These are phyloP conservation scores for Nyctalus aviator DNA, from an alignment of 2,797 vertebrate genomes.

Conservation along the genomic window DNA sequence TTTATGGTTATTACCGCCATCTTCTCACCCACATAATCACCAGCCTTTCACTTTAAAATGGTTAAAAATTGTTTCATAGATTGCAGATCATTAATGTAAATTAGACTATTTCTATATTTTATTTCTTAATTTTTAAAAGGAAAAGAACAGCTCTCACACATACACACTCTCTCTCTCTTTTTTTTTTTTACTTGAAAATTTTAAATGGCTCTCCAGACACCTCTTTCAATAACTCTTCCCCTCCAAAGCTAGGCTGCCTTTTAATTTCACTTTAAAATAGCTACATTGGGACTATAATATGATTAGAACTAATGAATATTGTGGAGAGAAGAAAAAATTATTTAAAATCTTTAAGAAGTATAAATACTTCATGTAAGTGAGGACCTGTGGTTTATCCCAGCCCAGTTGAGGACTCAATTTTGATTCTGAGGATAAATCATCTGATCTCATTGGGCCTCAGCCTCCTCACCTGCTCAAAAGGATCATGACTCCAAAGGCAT, in stretches of 20 bases:
- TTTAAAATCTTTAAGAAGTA: constrained; percentile 83
- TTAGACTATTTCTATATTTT: constrained; percentile 82
- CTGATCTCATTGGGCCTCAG: not conserved
- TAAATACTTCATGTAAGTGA: constrained; percentile 81
- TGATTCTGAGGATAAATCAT: constrained; percentile 59
- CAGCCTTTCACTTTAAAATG: constrained; percentile 81
- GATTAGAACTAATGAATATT: constrained; percentile 85
- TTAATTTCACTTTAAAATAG: constrained; percentile 86
- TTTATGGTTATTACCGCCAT: constrained; percentile 74
- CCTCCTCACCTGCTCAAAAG: constrained; percentile 18
- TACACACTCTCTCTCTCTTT: not conserved
- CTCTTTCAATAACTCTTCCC: constrained; percentile 84
- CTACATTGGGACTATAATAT: constrained; percentile 84
- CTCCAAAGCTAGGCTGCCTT: constrained; percentile 82
- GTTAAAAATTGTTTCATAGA: constrained; percentile 82
- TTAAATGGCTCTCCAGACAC: constrained; percentile 83
- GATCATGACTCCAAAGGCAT: not conserved
- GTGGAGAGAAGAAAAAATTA: constrained; percentile 76
- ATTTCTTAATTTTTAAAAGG: constrained; percentile 84
- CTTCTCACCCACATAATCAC: constrained; percentile 76
- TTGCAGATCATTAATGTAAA: constrained; percentile 82
- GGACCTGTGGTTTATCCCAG: constrained; percentile 57
- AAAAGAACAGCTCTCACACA: constrained; percentile 72
- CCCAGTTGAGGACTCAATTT: constrained; percentile 39
- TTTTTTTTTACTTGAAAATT: constrained; percentile 80